Conservation (phyloP, 2,888 invertebrate species). For the Stenodema calcarata region DNA sequence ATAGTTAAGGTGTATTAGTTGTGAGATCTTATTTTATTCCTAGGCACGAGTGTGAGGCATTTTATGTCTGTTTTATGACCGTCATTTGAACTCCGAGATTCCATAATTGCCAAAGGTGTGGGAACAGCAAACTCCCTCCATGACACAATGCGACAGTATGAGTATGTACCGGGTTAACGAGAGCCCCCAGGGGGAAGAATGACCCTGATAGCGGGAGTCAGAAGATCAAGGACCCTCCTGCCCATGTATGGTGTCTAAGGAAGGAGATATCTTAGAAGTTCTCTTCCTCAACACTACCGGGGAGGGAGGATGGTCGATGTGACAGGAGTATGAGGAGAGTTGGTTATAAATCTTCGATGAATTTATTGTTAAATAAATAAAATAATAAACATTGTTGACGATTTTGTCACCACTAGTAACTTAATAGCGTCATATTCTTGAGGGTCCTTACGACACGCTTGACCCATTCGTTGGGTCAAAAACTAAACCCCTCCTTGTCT, state of each 20-base stretch:
- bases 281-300: slow-evolving; percentile 10
- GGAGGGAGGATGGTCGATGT: not conserved
- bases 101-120: not conserved
- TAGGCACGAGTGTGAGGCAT: not conserved
- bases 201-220: slow-evolving; percentile 15
- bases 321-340: not conserved
- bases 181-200: not conserved
- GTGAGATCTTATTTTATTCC: not conserved
- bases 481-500: no score
- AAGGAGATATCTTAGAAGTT: not conserved
- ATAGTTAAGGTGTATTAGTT: not conserved
- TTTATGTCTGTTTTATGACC: not conserved
- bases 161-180: not conserved
- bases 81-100: not conserved
- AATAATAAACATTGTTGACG: no score
- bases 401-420: no score
- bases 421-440: no score
- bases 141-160: not conserved
- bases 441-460: no score
- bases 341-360: no score
- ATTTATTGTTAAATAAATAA: no score
- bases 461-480: no score
- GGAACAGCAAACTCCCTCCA: not conserved
- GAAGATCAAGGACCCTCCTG: not conserved
- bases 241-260: slow-evolving; percentile 6